Conservation (phyloP, 92 coral and sea anemone genomes). For the Plumapathes pennacea region DNA sequence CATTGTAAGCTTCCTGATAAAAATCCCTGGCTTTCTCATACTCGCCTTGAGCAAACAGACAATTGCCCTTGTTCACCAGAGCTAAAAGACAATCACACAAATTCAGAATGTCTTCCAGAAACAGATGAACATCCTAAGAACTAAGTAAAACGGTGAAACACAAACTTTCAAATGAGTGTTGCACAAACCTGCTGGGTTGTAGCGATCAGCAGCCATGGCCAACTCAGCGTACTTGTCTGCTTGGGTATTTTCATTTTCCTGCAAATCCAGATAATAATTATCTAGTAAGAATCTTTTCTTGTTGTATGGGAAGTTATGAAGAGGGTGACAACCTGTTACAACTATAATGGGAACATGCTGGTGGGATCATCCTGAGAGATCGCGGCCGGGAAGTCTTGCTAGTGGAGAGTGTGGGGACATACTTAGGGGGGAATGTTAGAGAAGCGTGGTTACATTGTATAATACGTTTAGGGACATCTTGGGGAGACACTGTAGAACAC, state of each 20-base stretch:
- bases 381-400: not conserved
- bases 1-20: constrained; percentile 94
- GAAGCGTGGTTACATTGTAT: too few relatives aligned
- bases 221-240: constrained; percentile 98
- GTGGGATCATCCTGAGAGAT: too few relatives aligned
- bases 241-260: constrained; percentile 92
- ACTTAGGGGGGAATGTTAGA: too few relatives aligned
- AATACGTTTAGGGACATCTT: too few relatives aligned
- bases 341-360: too few relatives aligned
- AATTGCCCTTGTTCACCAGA: constrained; percentile 94
- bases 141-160: too few relatives aligned
- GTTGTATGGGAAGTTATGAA: not conserved
- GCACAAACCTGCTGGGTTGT: constrained; percentile 99
- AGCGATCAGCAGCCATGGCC: constrained; percentile 93
- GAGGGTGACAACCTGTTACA: not conserved
- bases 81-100: constrained; percentile 56
- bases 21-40: constrained; percentile 90
- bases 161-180: too few relatives aligned
- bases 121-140: too few relatives aligned
- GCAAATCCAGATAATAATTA: not conserved
- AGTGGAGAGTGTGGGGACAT: too few relatives aligned
- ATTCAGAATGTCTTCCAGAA: too few relatives aligned
- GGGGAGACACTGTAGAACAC: too few relatives aligned
- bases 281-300: not conserved
- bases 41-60: constrained; percentile 87